Percentiles rank a stretch among this genome's conserved stretches.
Conservation (phyloP, 1,140 invertebrate species). For the Aphelinus atriplicis region DNA sequence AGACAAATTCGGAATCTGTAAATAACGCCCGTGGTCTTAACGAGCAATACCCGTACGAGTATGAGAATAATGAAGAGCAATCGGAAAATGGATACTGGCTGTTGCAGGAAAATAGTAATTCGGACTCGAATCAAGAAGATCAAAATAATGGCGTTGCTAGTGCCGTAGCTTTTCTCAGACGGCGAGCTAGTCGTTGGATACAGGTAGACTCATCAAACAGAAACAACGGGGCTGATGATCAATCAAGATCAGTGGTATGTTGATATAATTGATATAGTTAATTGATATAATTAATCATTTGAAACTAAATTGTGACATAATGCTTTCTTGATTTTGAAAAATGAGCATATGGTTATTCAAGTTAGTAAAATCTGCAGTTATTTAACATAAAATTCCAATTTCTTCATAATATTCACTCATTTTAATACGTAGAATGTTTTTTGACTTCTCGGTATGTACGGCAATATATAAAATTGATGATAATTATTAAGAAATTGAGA, state of each 20-base stretch:
- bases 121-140: slow-evolving; percentile 57
- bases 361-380: too few species aligned
- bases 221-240: slow-evolving; percentile 35
- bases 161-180: slow-evolving; percentile 39
- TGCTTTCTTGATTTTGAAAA: too few species aligned
- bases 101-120: slow-evolving; percentile 60
- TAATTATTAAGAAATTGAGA: too few species aligned
- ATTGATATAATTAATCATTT: not conserved
- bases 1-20: too few species aligned
- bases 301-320: too few species aligned
- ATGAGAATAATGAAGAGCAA: slow-evolving; percentile 49
- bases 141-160: slow-evolving; percentile 42
- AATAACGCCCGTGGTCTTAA: not conserved
- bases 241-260: slow-evolving; percentile 20
- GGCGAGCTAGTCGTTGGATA: slow-evolving; percentile 59
- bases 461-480: too few species aligned
- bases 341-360: too few species aligned
- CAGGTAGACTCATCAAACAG: slow-evolving; percentile 50
- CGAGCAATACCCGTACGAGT: slow-evolving; percentile 4
- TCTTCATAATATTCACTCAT: too few species aligned
- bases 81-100: slow-evolving; percentile 62
- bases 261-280: not conserved
- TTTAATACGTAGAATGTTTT: too few species aligned
- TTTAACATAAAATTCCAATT: too few species aligned
- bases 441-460: too few species aligned